Conservation (phyloP, 2,797 vertebrate species). For the Tenualosa ilisha region DNA sequence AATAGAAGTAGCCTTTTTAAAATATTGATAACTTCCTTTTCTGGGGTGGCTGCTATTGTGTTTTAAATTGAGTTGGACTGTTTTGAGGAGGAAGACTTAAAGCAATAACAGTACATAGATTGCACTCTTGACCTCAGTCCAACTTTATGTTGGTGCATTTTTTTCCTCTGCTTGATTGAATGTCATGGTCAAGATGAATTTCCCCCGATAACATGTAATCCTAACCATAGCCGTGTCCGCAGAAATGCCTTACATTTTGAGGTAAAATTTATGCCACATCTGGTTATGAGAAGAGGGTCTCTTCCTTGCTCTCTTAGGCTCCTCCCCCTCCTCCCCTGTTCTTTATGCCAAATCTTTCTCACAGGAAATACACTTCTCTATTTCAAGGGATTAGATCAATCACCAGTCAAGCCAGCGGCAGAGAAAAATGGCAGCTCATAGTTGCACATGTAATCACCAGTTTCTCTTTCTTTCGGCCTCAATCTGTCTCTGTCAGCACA, state of each 20-base stretch:
- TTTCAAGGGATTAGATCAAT: background rate
- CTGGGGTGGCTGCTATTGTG: background rate
- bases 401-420: background rate
- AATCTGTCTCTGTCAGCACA: background rate
- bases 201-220: background rate
- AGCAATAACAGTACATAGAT: background rate
- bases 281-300: background rate
- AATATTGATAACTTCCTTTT: constrained; percentile 3
- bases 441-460: background rate
- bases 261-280: constrained; percentile 5
- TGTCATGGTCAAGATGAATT: constrained; percentile 13
- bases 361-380: background rate
- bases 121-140: background rate
- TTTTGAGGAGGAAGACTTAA: background rate
- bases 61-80: constrained; percentile 10
- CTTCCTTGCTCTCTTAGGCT: background rate
- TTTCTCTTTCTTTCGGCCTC: background rate
- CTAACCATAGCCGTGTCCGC: background rate
- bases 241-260: constrained; percentile 22
- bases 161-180: constrained; percentile 13
- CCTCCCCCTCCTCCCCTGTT: background rate
- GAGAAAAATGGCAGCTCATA: background rate
- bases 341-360: background rate
- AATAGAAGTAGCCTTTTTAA: background rate
- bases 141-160: constrained; percentile 10